Evolutionary conservation across 2,797 vertebrate genomes (phyloP).

Genomic region (Triplophysa bombifrons): DNA sequence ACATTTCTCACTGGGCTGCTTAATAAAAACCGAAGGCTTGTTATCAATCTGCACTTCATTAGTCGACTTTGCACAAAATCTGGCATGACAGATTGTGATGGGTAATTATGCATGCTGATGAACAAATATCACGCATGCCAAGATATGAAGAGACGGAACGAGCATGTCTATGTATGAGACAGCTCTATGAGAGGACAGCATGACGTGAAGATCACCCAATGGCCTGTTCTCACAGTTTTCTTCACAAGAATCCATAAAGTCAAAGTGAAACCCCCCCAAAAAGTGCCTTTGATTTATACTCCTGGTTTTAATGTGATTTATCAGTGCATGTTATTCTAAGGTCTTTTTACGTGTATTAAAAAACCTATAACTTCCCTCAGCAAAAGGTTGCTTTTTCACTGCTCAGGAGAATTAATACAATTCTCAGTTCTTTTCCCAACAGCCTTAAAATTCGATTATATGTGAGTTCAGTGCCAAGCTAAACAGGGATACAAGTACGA

Average conservation of each 20-base stretch:
- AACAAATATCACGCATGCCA: constrained; percentile 71
- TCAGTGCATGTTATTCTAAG: not conserved
- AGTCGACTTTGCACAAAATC: constrained; percentile 80
- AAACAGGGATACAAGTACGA: not conserved
- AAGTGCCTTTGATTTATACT: not conserved
- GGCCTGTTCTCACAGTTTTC: constrained; percentile 37
- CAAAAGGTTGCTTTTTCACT: too few relatives aligned
- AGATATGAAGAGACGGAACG: constrained; percentile 30
- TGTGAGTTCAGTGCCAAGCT: not conserved
- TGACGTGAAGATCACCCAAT: constrained; percentile 7
- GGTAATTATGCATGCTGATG: constrained; percentile 81
- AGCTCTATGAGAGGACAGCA: constrained; percentile 16
- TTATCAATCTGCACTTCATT: constrained; percentile 83
- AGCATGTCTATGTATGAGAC: constrained; percentile 26
- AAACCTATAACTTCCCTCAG: too few relatives aligned
- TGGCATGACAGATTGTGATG: constrained; percentile 79
- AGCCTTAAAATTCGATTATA: not conserved
- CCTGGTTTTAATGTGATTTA: not conserved
- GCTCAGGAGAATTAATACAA: too few relatives aligned
- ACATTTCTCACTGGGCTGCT: constrained; percentile 31
- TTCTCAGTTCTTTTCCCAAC: not conserved
- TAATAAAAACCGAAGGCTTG: constrained; percentile 62
- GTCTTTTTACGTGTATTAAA: too few relatives aligned
- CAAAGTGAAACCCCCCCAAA: not conserved
- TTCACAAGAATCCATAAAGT: not conserved